Conservation (phyloP, 2,888 invertebrate genomes). For the Copidosoma aretas region DNA sequence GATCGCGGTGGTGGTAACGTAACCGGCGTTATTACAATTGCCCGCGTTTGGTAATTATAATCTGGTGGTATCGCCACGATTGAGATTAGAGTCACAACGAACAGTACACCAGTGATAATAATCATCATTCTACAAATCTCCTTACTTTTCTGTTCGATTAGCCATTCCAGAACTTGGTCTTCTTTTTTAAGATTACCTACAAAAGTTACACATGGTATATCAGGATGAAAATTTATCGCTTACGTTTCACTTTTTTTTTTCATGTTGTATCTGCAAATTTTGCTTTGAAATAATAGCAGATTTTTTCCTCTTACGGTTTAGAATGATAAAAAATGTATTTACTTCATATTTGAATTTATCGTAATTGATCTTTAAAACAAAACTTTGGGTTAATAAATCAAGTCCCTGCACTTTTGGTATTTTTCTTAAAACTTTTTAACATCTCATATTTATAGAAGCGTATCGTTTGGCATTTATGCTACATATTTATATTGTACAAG, state of each 20-base stretch:
- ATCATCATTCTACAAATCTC: constrained; percentile 64
- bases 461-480: no score
- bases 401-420: no score
- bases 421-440: no score
- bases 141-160: constrained; percentile 96
- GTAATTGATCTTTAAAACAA: no score
- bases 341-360: no score
- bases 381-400: no score
- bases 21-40: constrained; percentile 57
- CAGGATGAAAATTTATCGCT: constrained; percentile 18
- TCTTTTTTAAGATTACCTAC: constrained; percentile 94
- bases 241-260: constrained; percentile 6
- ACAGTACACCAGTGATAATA: constrained; percentile 62
- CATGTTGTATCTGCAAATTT: no score
- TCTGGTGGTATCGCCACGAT: constrained; percentile 60
- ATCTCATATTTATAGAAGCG: no score
- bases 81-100: constrained; percentile 62
- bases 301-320: no score
- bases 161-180: constrained; percentile 95
- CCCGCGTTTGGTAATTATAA: constrained; percentile 57
- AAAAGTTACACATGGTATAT: constrained; percentile 57
- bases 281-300: no score
- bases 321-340: no score
- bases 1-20: constrained; percentile 55
- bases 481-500: no score